These are phyloP conservation scores for Schizothorax lantsangensis DNA, from an alignment of 2,797 vertebrate genomes.

Conservation along the genomic window DNA sequence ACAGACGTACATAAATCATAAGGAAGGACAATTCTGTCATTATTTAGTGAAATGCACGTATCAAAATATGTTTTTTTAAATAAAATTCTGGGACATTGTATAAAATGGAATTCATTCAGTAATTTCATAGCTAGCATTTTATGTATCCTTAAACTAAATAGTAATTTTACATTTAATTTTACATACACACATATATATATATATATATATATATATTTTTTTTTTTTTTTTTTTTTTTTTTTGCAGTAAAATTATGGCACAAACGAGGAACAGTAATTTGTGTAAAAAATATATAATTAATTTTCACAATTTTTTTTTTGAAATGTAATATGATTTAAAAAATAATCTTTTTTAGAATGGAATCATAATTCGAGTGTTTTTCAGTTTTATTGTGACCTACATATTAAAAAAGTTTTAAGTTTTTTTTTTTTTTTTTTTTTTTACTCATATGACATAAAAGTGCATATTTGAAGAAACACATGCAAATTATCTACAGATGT, in stretches of 20 bases:
- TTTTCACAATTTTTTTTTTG: not conserved
- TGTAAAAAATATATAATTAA: not conserved
- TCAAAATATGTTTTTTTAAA: no score
- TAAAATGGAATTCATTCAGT: not conserved
- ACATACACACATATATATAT: no score
- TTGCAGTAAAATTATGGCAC: not conserved
- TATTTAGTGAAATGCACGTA: not conserved
- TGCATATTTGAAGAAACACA: slow-evolving; percentile 30
- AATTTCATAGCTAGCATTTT: not conserved
- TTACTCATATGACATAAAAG: not conserved
- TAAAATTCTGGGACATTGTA: not conserved
- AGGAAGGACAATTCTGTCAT: not conserved
- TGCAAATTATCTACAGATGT: not conserved
- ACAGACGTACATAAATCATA: not conserved
- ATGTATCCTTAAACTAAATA: not conserved
- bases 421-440: not conserved
- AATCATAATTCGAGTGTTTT: not conserved
- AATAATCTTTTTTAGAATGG: not conserved
- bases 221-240: no score
- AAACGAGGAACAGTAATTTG: not conserved
- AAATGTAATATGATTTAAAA: not conserved
- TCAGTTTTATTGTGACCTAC: not conserved
- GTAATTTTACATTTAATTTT: not conserved
- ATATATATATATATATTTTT: no score
- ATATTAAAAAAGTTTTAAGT: not conserved